Conservation (phyloP, 2,113 vertebrate genomes). For the Bambusicola thoracicus region DNA sequence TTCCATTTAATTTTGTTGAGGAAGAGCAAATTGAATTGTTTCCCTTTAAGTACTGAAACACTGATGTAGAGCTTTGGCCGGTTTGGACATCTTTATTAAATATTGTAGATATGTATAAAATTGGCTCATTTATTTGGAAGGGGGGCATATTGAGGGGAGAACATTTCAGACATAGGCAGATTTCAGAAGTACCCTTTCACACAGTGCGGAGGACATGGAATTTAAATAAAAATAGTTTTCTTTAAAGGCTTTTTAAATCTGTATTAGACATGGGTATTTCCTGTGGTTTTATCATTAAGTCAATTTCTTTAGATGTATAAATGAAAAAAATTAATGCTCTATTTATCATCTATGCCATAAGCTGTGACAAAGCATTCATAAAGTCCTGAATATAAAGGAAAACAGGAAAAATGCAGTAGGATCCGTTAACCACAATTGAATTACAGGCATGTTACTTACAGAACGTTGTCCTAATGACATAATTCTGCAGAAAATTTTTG, state of each 20-base stretch:
- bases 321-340: not conserved
- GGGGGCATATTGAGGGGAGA: not conserved
- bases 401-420: not conserved
- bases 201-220: not conserved
- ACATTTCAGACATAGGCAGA: not conserved
- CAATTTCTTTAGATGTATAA: not conserved
- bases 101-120: slow-evolving; percentile 64
- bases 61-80: slow-evolving; percentile 25
- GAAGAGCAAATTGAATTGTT: slow-evolving; percentile 9
- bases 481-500: slow-evolving; percentile 16
- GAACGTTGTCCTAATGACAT: not conserved
- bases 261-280: not conserved
- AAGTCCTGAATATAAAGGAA: not conserved
- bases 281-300: not conserved
- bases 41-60: slow-evolving; percentile 29
- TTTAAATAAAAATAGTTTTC: not conserved
- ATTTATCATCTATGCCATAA: not conserved
- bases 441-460: not conserved
- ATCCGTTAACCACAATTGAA: not conserved
- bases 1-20: slow-evolving; percentile 12
- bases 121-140: not conserved
- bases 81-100: slow-evolving; percentile 63
- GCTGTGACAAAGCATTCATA: not conserved
- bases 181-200: not conserved
- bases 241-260: not conserved